Evolutionary conservation across 1,140 invertebrate genomes (phyloP).

Genomic region (Formica selysi): DNA sequence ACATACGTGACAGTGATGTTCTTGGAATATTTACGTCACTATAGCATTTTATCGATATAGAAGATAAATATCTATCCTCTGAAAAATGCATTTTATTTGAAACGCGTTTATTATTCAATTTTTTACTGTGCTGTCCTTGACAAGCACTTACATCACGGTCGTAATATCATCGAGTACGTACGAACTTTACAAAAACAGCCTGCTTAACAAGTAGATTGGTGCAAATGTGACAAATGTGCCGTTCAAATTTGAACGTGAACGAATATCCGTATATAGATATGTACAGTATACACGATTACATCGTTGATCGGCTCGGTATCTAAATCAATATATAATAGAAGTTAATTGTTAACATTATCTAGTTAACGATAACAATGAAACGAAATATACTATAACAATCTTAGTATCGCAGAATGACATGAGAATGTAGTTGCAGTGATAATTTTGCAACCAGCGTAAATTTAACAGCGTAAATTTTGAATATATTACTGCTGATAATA

Average conservation of each 20-base stretch:
- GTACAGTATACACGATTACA: constrained; percentile 50
- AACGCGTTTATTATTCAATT: constrained; percentile 71
- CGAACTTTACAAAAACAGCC: constrained; percentile 39
- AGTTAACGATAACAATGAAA: constrained; percentile 38
- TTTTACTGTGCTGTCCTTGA: constrained; percentile 50
- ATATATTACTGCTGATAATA: no score
- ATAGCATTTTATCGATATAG: not conserved
- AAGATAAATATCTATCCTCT: not conserved
- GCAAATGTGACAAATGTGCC: constrained; percentile 54
- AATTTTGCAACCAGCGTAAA: constrained; percentile 20
- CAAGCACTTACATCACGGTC: constrained; percentile 28
- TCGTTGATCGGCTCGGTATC: constrained; percentile 6
- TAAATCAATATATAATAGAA: constrained; percentile 12
- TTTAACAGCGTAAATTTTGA: not conserved
- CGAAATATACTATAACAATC: constrained; percentile 23
- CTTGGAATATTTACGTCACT: not conserved
- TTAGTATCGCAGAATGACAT: not conserved
- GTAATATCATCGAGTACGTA: constrained; percentile 61
- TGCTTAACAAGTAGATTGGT: constrained; percentile 55
- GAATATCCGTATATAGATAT: constrained; percentile 35
- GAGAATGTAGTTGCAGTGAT: not conserved
- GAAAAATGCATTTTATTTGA: constrained; percentile 60
- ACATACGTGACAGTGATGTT: not conserved
- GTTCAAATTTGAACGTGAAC: constrained; percentile 26
- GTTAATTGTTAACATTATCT: constrained; percentile 37